Evolutionary conservation across 2,797 vertebrate species (phyloP).

Genomic region (Paramormyrops hopkinsi): DNA sequence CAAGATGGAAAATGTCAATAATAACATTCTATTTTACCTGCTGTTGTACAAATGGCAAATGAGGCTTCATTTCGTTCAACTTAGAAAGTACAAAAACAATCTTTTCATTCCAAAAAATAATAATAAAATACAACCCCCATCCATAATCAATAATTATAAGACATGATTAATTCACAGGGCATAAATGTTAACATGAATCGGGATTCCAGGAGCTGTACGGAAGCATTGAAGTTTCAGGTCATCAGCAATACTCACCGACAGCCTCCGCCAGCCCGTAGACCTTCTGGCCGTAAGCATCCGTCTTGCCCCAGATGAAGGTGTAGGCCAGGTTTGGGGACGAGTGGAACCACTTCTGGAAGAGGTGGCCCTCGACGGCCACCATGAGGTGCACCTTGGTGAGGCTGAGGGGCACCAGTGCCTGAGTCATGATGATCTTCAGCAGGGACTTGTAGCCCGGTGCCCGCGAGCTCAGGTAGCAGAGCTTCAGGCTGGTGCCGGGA

Average conservation of each 20-base stretch:
- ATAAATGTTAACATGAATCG: not conserved
- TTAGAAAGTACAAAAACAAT: not conserved
- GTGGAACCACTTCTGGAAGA: slow-evolving; percentile 83
- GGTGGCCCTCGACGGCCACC: slow-evolving; percentile 81
- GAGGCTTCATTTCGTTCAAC: not conserved
- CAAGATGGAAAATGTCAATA: not conserved
- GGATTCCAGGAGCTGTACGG: not conserved
- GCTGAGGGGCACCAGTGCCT: slow-evolving; percentile 73
- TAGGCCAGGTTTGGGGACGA: slow-evolving; percentile 80
- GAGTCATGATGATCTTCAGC: slow-evolving; percentile 79
- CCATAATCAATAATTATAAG: not conserved
- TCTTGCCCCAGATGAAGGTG: slow-evolving; percentile 84
- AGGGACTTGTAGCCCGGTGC: slow-evolving; percentile 75
- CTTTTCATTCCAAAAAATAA: not conserved
- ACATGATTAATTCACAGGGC: not conserved
- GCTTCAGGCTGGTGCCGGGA: slow-evolving; percentile 69
- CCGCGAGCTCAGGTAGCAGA: slow-evolving; percentile 78
- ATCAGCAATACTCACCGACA: slow-evolving; percentile 61
- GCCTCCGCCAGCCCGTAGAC: slow-evolving; percentile 79
- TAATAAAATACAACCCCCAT: not conserved
- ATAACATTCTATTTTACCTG: not conserved
- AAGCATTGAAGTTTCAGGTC: not conserved
- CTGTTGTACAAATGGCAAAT: not conserved
- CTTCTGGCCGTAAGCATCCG: slow-evolving; percentile 75
- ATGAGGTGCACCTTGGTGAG: slow-evolving; percentile 80